A percentile compares a stretch with the other conserved stretches of the same genome.
Conservation (phyloP, 2,113 vertebrate genomes). For the Uropsilus gracilis region DNA sequence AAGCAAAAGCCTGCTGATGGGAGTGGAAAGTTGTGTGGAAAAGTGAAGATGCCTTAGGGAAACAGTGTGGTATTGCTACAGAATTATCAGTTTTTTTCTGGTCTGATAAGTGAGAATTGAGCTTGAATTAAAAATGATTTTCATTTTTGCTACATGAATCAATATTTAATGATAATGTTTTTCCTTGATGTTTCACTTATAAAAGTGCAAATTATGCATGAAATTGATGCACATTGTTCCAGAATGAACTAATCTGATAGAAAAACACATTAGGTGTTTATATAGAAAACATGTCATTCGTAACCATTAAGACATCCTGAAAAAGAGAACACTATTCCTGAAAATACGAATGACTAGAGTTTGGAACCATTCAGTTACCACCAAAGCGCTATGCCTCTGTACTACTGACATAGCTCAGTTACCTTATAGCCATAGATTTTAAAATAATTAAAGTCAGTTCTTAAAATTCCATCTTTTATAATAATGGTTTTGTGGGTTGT, state of each 20-base stretch:
- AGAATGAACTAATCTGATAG: constrained; percentile 72
- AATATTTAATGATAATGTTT: constrained; percentile 73
- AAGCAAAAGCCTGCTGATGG: not conserved
- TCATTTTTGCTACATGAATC: constrained; percentile 58
- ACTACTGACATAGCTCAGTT: not conserved
- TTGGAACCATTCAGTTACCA: not conserved
- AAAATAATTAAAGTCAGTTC: not conserved
- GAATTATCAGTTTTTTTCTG: constrained; percentile 1
- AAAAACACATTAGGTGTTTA: constrained; percentile 70
- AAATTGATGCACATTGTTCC: constrained; percentile 76
- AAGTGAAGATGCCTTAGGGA: not conserved
- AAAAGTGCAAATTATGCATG: constrained; percentile 73
- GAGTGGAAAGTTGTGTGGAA: not conserved
- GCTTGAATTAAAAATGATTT: constrained; percentile 47
- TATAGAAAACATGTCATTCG: constrained; percentile 63
- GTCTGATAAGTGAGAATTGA: not conserved
- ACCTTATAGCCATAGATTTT: not conserved
- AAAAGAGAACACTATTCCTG: not conserved
- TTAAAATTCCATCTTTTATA: not conserved
- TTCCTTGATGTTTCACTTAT: constrained; percentile 64
- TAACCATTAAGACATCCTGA: constrained; percentile 49
- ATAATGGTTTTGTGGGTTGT: not conserved
- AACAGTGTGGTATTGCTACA: not conserved
- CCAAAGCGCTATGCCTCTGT: not conserved
- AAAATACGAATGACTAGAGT: constrained; percentile 51